Base-by-base conservation (phyloP, 2,888 invertebrate genomes). In the Anoncus sp. region DNA sequence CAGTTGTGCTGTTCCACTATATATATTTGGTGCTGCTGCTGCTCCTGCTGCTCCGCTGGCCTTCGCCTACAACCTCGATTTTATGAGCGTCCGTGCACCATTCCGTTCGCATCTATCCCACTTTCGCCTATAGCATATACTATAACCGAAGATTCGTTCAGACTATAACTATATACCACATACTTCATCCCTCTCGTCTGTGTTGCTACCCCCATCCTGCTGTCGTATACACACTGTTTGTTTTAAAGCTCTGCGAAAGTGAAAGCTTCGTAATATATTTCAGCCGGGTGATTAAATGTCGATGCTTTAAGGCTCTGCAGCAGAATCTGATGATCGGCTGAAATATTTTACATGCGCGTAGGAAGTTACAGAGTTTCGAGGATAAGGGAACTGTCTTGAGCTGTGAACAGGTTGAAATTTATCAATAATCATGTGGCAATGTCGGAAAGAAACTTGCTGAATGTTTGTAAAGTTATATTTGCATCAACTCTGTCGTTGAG, bases 31-130 rank as follows among this genome's bases (percentile, higher is more conserved):
- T 31, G 9, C 31, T 55, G n/a, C 14, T 27, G 16, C 49, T 24
- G 22, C 78, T 14, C 74, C 43, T 51, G 40, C 27, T 71, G 51
- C 71, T 59, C 82, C 82, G 77, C 81, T 85, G 83, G 83, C 84
- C 84, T 85, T 83, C 84, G 82, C 85, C 82, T 85, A 71, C 77
- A 83, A 84, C 83, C 83, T 80, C 86, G 86, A 87, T 88, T 88
- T 88, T 88, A 87, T 86, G 88, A 88, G 85, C 86, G 81, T 82
- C 83, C 66, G 40, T 45, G 62, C 53, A 67, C 81, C 60, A 57
- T 57, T 57, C 72, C 65, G 51, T 70, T 51, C 60, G 55, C 70
- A 63, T 66, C 67, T 45, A 72, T 67, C 59, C 55, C 57, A 49
- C 74, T 66, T 66, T 31, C 59, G 7, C 55, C 47, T 45, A 43